Percentiles rank a stretch among this genome's conserved stretches.
Conservation (phyloP, 2,888 invertebrate species). For the Caenorhabditis drosophilae region DNA sequence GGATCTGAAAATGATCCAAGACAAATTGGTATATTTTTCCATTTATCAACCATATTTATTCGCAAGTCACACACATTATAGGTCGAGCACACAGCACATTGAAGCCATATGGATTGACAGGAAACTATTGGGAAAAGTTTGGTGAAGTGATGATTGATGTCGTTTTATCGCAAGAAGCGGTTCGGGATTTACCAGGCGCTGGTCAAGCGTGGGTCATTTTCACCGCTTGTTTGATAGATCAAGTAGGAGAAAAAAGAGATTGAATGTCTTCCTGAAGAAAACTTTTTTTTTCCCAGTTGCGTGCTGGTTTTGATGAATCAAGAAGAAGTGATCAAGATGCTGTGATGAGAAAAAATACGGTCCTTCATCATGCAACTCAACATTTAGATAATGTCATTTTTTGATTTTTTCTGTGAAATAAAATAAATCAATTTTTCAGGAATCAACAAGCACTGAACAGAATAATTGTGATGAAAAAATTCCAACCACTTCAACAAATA, state of each 20-base stretch:
- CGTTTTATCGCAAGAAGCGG: constrained; percentile 64
- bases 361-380: constrained; percentile 55
- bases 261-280: too few relatives aligned
- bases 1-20: constrained; percentile 59
- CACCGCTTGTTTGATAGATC: constrained; percentile 67
- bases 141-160: constrained; percentile 68
- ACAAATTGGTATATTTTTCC: constrained; percentile 39
- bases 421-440: too few relatives aligned
- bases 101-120: constrained; percentile 64
- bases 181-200: constrained; percentile 66
- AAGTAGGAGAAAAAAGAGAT: too few relatives aligned
- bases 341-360: constrained; percentile 46
- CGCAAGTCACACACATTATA: constrained; percentile 13
- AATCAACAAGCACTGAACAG: too few relatives aligned
- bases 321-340: constrained; percentile 36
- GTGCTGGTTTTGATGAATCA: constrained; percentile 63
- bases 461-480: too few relatives aligned
- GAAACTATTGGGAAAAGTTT: constrained; percentile 66
- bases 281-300: constrained; percentile 49
- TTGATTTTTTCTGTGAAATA: too few relatives aligned
- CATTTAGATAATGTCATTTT: too few relatives aligned
- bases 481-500: too few relatives aligned
- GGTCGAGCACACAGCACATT: constrained; percentile 63
- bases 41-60: not conserved
- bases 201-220: constrained; percentile 68